Conservation (phyloP, 2,113 vertebrate genomes). For the Microtus ochrogaster region DNA sequence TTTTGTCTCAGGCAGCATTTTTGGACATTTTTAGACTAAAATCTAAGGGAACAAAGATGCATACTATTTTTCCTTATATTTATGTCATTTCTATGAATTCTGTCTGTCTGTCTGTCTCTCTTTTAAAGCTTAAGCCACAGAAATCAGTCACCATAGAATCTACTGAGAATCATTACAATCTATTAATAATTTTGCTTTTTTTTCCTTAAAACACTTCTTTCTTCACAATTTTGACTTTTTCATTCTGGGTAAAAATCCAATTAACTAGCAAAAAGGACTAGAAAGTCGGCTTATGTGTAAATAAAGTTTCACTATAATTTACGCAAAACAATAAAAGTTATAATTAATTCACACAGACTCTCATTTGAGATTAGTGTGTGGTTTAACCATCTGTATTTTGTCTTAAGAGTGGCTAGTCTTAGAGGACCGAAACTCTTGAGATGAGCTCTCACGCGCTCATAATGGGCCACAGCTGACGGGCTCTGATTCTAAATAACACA, state of each 20-base stretch:
- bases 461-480: conserved; percentile 2
- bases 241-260: background rate
- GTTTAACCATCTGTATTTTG: background rate
- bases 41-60: background rate
- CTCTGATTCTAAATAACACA: background rate
- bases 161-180: background rate
- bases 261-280: background rate
- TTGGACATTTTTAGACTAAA: conserved; percentile 23
- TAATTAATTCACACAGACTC: conserved; percentile 13
- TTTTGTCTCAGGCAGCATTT: conserved; percentile 1
- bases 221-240: background rate
- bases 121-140: background rate
- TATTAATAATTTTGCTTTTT: conserved; percentile 1
- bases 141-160: background rate
- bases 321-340: conserved; percentile 33
- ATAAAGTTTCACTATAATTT: background rate
- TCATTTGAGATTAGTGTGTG: conserved; percentile 23
- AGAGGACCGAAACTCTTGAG: background rate
- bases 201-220: conserved; percentile 12
- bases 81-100: background rate
- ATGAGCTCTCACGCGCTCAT: background rate
- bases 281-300: background rate
- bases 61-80: background rate
- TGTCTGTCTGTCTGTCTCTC: too few relatives aligned
- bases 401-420: background rate